Percentiles rank a stretch among this genome's conserved stretches.
Evolutionary conservation across 2,797 vertebrate genomes (phyloP).

Genomic region (Monodelphis domestica): DNA sequence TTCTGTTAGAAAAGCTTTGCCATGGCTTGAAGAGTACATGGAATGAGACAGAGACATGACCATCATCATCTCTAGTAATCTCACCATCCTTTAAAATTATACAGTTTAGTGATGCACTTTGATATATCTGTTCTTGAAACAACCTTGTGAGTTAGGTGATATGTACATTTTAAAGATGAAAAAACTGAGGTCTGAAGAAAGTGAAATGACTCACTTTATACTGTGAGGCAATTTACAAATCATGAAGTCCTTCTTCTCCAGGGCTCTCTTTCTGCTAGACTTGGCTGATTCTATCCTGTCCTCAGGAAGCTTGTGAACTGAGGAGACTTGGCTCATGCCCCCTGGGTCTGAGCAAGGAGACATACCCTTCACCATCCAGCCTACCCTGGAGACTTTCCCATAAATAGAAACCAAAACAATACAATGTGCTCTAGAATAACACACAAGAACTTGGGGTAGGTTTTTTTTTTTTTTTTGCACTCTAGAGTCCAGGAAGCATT

Average conservation of each 20-base stretch:
- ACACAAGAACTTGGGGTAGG: background rate
- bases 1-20: background rate
- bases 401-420: background rate
- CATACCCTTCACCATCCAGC: background rate
- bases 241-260: background rate
- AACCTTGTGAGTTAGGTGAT: background rate
- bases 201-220: background rate
- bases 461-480: background rate
- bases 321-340: background rate
- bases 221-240: background rate
- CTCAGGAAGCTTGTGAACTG: background rate
- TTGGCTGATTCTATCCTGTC: background rate
- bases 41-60: background rate
- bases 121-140: background rate
- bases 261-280: background rate
- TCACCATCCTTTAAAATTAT: no score
- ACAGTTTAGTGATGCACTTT: background rate
- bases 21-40: background rate
- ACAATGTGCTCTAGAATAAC: background rate
- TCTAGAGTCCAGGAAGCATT: background rate
- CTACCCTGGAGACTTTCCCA: background rate
- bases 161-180: background rate
- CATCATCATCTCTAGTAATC: background rate
- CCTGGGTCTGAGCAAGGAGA: background rate
- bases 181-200: background rate